phyloP scores from a whole-genome alignment of 2,797 vertebrate species.

The Hemitrygon akajei region DNA sequence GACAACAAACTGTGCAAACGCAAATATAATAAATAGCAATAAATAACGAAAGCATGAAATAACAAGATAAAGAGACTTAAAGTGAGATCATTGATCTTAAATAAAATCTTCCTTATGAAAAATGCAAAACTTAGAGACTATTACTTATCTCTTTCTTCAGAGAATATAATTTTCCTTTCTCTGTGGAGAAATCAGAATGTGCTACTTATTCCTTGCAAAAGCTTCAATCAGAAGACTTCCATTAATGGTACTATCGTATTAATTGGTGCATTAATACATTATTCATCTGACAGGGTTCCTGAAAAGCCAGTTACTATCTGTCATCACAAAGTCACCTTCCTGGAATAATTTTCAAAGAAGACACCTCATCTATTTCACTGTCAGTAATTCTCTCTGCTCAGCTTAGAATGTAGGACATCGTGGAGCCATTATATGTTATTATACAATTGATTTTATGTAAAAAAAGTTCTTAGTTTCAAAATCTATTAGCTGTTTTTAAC shows the following conservation, averaged over 20 bases:
- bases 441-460: neutral
- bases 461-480: neutral
- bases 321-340: slow-evolving; percentile 31
- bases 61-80: too few species aligned
- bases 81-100: neutral
- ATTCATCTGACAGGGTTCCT: neutral
- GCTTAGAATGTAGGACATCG: neutral
- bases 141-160: neutral
- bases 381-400: too few species aligned
- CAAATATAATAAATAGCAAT: too few species aligned
- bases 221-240: neutral
- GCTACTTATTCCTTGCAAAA: neutral
- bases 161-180: too few species aligned
- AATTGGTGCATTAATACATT: neutral
- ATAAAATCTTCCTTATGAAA: neutral
- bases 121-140: neutral
- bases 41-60: too few species aligned
- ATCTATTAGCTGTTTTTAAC: neutral
- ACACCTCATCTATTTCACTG: neutral
- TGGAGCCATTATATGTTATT: neutral
- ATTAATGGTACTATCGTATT: neutral
- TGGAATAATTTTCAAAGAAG: neutral
- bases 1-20: too few species aligned
- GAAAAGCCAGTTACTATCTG: slow-evolving; percentile 13
- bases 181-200: neutral